Base-by-base conservation (phyloP, 2,113 vertebrate genomes). In the Meles meles region DNA sequence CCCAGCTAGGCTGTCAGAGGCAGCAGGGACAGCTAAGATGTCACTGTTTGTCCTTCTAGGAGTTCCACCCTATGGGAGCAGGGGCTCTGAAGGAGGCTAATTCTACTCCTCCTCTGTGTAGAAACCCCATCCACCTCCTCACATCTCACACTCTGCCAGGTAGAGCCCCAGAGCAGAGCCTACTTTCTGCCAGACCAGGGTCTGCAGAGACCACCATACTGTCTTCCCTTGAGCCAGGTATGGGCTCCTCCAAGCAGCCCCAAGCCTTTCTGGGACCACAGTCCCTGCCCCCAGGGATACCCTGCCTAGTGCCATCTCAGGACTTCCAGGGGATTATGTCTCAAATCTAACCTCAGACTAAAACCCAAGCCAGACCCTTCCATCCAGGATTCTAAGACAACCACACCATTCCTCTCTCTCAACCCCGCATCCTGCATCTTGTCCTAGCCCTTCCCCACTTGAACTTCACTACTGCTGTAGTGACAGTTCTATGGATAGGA, bases 401-500 rank as follows among this genome's bases (percentile, higher is more conserved):
- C 44, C 20, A 59, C 27, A 93, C 20, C 86, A 59, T 5, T 31
- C 44, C 49, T 67, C 17, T 6, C 42, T 55, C 52, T 67, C 27
- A 72, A 17, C 39, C 67, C 39, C 44, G 57, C 85, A 55, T 71
- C 59, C 67, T 55, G 39, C 61, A 42, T 39, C 55, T 20, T 10
- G 6, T 10, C 69, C 79, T 61, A 63, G 77, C 31, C 20, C 44
- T 97, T 37, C 77, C 65, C 52, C 2, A 0, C 49, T 61, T 42
- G 34, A 88, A 87, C 42, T 55, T 74, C 79, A 79, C 37, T 63
- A 29, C 39, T 49, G 4, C 7, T 3, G 37, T 63, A 93, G 44
- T 89, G 88, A 94, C 76, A 91, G 97, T 55, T 69, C n/a, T 44
- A 67, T 34, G 82, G 85, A 57, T 84, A 81, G 81, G 82, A 67